Evolutionary conservation across 2,113 vertebrate species (phyloP), one percentile per base, ranked within the genome.

Genomic region (Coreoperca whiteheadi): DNA sequence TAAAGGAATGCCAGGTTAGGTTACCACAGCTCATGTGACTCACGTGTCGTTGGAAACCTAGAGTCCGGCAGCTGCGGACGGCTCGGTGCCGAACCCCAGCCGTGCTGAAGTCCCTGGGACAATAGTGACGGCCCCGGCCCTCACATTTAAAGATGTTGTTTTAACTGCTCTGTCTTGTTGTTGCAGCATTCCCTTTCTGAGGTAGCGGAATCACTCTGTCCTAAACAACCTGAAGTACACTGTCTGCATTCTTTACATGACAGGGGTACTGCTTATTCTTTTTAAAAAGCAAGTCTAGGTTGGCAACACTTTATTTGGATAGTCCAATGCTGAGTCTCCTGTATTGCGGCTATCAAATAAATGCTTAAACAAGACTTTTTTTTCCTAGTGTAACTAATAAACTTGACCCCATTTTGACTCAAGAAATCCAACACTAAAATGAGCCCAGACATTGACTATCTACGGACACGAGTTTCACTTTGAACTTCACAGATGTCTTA

Each of bases 51-150:
- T 81, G 80, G 85, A 89, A 86, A 75, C 78, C 70, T 85, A 77
- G 57, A 61, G 74, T 60, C 71, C 25, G 85, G 94, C 96, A 95
- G 96, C 95, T 96, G 95, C 56, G 91, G 95, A 95, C 94, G 56
- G 60, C 56, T 88, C 82, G 94, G 95, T 92, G 95, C 94, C 95
- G 89, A 85, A 87, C 92, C 91, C 94, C 88, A 65, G 84, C 89
- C 60, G 93, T 90, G 94, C 84, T 64, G 77, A 82, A 85, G 87
- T 92, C 85, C 65, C 80, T 32, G 30, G 54, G 91, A 92, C 90
- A 83, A 81, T 30, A 54, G 77, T 72, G 77, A 84, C 34, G 76
- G 64, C 74, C 77, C 75, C 56, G 60, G 20, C 71, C 53, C 50
- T 81, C 70, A 74, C 80, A 60, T 90, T 91, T 81, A 82, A 89